These are phyloP conservation scores for Mareca strepera DNA, from an alignment of 2,797 vertebrate genomes.

Conservation along the genomic window DNA sequence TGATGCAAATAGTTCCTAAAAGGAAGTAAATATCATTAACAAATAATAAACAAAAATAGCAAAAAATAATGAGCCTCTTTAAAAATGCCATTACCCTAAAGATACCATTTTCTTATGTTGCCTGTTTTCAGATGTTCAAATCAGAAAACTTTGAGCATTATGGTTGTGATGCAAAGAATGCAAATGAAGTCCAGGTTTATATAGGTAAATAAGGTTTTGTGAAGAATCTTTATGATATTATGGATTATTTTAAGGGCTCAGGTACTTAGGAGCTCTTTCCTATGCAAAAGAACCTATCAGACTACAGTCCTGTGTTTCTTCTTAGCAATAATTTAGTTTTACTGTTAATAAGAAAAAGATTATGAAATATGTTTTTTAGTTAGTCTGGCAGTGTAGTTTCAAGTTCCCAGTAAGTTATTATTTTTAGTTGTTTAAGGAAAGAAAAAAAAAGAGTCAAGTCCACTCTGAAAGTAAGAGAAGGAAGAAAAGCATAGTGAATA, in stretches of 20 bases:
- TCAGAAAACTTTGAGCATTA: neutral
- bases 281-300: neutral
- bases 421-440: neutral
- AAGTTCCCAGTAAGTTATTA: neutral
- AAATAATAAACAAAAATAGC: neutral
- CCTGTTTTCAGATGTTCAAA: neutral
- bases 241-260: neutral
- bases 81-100: neutral
- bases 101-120: neutral
- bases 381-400: neutral
- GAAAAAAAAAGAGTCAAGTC: neutral
- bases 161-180: neutral
- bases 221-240: neutral
- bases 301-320: neutral
- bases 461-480: neutral
- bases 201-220: neutral
- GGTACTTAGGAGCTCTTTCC: neutral
- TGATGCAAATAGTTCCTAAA: neutral
- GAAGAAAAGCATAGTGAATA: neutral
- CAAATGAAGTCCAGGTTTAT: neutral
- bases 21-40: neutral
- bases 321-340: neutral
- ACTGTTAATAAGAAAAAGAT: neutral
- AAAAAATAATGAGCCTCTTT: neutral
- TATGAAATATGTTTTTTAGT: neutral